Evolutionary conservation across 2,797 vertebrate genomes (phyloP), one percentile per base, ranked within the genome.

Genomic region (Eurystomus glaucurus): DNA sequence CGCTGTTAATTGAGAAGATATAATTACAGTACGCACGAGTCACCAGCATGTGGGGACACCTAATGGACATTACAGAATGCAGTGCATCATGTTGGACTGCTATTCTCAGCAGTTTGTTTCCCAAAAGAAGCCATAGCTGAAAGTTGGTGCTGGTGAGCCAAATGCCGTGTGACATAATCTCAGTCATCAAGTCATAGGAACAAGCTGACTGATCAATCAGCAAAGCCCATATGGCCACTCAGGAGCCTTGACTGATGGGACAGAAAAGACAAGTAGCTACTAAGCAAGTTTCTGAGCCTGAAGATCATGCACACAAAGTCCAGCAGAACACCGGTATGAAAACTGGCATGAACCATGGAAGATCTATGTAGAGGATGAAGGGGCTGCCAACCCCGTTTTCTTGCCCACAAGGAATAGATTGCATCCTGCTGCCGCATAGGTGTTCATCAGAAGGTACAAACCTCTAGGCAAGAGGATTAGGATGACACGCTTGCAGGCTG

Each of bases 21-120:
- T 80, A 96, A 96, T 95, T 97, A 90, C 89, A 95, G 85, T 64
- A 87, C 57, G 74, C 85, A 85, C 0, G 0, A 90, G 88, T 80
- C 45, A 19, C 64, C 96, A 96, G 92, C 84, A 60, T 74, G 92
- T 57, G 58, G 85, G 77, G 94, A 92, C 90, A 95, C 60, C 93
- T 96, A 95, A 96, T 77, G 93, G 92, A 82, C 83, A 46, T 85
- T 80, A 90, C 1, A 1, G 62, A 95, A 94, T 96, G 62, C 45
- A 70, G 62, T 19, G 77, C 3, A 3, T 85, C 84, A 79, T 35
- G 25, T 25, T n/a, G 62, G 76, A 51, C 70, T 70, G 48, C 33
- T 78, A 6, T 33, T 88, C 80, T 79, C 66, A 88, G 85, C 0
- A 0, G 39, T 72, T 90, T 84, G 21, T 83, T 90, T 78, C 46